phyloP scores from a whole-genome alignment of 2,888 invertebrate genomes.

The Lycaena phlaeas region DNA sequence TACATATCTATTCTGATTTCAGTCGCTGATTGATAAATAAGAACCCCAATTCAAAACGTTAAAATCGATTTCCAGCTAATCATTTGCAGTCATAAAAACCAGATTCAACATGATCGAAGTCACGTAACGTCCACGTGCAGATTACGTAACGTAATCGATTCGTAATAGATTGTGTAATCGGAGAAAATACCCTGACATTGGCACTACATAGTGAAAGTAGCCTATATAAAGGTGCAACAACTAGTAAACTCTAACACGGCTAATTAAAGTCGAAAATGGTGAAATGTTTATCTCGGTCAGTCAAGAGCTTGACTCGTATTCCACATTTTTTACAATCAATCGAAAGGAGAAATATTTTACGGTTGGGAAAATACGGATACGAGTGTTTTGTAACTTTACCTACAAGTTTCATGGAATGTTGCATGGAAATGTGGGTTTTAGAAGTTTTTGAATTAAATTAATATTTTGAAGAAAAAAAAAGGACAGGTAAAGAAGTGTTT shows the following conservation, averaged over 20 bases:
- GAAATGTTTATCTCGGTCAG: background rate
- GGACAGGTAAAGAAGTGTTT: no score
- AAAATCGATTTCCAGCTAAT: no score
- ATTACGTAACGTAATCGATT: constrained; percentile 33
- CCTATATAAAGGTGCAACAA: constrained; percentile 18
- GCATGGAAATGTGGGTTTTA: no score
- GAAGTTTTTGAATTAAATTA: no score
- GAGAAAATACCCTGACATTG: constrained; percentile 66
- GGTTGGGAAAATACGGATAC: background rate
- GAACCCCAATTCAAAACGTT: no score
- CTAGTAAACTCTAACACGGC: constrained; percentile 19
- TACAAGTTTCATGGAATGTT: no score
- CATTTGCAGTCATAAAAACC: background rate
- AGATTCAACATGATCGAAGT: constrained; percentile 6
- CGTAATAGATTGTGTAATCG: constrained; percentile 44
- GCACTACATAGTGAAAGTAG: constrained; percentile 62
- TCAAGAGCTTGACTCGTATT: background rate
- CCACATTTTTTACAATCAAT: background rate
- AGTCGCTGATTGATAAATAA: no score
- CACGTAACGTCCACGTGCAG: constrained; percentile 6
- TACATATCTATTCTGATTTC: no score
- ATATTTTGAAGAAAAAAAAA: no score
- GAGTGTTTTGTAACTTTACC: no score
- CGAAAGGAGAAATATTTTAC: background rate
- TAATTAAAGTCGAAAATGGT: constrained; percentile 13